Conservation (phyloP, 2,888 invertebrate species). For the Cephus pulcher region DNA sequence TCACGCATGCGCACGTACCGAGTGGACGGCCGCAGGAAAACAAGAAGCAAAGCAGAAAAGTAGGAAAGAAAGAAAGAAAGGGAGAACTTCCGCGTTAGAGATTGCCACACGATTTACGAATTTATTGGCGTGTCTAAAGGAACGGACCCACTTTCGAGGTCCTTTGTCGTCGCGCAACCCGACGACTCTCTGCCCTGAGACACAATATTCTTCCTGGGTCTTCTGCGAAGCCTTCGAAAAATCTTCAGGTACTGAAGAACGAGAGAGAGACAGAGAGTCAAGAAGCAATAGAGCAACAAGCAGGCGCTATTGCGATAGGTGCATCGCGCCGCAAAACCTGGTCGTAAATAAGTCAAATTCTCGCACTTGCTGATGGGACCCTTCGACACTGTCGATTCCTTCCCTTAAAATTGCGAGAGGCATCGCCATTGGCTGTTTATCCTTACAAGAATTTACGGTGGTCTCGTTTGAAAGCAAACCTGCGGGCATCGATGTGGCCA, state of each 20-base stretch:
- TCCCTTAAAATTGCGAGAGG: background rate
- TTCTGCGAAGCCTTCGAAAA: background rate
- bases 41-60: background rate
- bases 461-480: slow-evolving; percentile 38
- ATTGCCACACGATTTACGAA: slow-evolving; percentile 31
- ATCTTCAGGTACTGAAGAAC: background rate
- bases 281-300: background rate
- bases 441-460: slow-evolving; percentile 51
- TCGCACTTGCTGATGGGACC: background rate
- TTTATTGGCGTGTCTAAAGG: slow-evolving; percentile 48
- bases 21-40: background rate
- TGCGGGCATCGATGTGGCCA: slow-evolving; percentile 48
- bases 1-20: background rate
- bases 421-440: background rate
- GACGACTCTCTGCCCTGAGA: background rate
- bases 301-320: background rate
- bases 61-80: slow-evolving; percentile 7
- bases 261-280: background rate
- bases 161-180: slow-evolving; percentile 7
- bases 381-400: background rate
- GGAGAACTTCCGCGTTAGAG: slow-evolving; percentile 22
- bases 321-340: slow-evolving; percentile 11
- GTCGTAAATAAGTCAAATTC: slow-evolving; percentile 43
- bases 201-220: background rate
- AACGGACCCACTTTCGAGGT: slow-evolving; percentile 22